Evolutionary conservation across 2,113 vertebrate genomes (phyloP).

Genomic region (Silurus meridionalis): DNA sequence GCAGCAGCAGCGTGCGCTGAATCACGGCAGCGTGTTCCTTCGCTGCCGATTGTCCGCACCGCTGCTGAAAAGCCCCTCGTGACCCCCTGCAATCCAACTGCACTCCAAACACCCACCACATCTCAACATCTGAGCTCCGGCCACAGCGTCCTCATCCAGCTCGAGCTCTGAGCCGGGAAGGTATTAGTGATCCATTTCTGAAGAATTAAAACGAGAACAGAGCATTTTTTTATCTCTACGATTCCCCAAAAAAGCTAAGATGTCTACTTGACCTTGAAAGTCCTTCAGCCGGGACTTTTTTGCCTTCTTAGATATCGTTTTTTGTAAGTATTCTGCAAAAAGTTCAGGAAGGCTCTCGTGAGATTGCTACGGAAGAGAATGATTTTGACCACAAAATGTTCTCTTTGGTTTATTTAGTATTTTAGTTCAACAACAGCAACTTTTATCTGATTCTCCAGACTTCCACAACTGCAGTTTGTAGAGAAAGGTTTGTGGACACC

Average conservation of each 20-base stretch:
- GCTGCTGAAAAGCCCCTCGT: not conserved
- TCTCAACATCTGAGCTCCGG: conserved; percentile 8
- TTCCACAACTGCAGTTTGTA: no score
- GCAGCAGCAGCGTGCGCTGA: not conserved
- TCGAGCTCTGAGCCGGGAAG: not conserved
- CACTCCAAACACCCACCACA: conserved; percentile 9
- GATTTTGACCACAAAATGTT: not conserved
- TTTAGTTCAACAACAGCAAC: not conserved
- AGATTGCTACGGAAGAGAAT: not conserved
- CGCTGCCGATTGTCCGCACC: not conserved
- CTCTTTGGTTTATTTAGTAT: not conserved
- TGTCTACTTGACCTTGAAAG: conserved; percentile 1
- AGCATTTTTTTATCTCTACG: not conserved
- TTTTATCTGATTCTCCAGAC: no score
- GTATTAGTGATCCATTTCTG: not conserved
- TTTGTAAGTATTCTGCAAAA: not conserved
- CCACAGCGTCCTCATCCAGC: not conserved
- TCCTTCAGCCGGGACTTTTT: not conserved
- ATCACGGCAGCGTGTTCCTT: not conserved
- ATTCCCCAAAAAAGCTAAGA: not conserved
- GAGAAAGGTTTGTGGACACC: no score
- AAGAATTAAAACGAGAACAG: not conserved
- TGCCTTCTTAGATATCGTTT: not conserved
- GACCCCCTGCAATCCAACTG: not conserved
- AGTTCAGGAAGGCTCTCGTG: not conserved